Percentiles rank a stretch among this genome's conserved stretches.
These are phyloP conservation scores for Bambusicola thoracicus DNA, from an alignment of 2,113 vertebrate species.

Conservation along the genomic window DNA sequence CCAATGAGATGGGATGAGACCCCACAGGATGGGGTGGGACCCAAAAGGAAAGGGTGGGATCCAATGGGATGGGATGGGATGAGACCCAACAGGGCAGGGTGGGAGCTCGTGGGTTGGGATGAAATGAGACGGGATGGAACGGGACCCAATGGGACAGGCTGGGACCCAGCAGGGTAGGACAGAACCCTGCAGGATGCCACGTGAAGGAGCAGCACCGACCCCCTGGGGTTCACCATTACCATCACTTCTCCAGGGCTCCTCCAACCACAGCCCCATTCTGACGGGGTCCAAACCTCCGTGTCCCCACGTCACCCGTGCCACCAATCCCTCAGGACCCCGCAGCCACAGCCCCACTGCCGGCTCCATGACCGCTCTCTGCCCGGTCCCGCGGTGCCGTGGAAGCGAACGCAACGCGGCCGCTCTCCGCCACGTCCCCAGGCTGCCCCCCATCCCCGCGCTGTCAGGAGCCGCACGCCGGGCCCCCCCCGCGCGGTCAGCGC, in stretches of 20 bases:
- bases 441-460: neutral
- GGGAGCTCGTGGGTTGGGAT: neutral
- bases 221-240: neutral
- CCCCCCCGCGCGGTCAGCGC: neutral
- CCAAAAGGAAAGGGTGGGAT: no score
- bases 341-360: neutral
- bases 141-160: no score
- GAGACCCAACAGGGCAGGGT: neutral
- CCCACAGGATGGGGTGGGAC: neutral
- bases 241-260: rapidly evolving
- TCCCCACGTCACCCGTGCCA: neutral
- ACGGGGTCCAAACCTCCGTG: rapidly evolving
- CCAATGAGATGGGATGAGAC: neutral
- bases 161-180: rapidly evolving
- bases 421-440: neutral
- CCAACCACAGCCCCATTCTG: neutral
- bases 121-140: neutral
- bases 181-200: neutral
- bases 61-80: neutral
- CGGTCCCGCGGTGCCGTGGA: neutral
- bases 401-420: neutral
- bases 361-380: rapidly evolving
- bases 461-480: constrained; percentile 32
- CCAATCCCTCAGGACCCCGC: neutral
- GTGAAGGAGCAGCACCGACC: neutral